Conservation (phyloP, 2,113 vertebrate species). For the Buteo buteo region DNA sequence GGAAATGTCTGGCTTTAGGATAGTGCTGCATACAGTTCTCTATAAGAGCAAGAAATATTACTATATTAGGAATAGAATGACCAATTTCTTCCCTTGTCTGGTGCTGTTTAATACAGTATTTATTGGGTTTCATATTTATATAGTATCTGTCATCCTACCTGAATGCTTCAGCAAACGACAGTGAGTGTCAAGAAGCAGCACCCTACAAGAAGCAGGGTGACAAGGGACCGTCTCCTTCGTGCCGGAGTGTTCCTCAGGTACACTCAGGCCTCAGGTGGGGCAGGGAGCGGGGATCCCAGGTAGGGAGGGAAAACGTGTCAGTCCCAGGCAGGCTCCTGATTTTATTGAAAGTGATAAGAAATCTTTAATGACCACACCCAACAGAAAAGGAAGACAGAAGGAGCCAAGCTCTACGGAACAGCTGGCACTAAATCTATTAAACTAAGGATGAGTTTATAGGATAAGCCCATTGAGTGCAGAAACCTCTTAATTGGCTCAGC, state of each 20-base stretch:
- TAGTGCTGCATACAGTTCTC: background rate
- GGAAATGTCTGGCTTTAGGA: background rate
- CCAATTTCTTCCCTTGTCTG: background rate
- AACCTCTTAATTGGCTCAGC: background rate
- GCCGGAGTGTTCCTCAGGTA: rapidly evolving
- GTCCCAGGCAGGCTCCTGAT: background rate
- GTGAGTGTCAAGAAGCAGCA: background rate
- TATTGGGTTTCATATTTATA: background rate
- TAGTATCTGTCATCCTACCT: background rate
- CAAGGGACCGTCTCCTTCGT: background rate
- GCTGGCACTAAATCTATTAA: background rate
- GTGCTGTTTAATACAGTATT: background rate
- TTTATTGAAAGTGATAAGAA: background rate
- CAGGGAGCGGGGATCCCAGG: background rate
- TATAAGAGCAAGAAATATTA: background rate
- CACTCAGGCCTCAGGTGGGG: background rate
- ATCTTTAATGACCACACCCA: background rate
- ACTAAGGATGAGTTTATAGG: background rate
- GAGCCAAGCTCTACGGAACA: background rate
- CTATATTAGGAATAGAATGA: background rate
- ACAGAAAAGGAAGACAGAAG: background rate
- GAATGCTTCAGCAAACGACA: background rate
- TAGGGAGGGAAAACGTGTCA: background rate
- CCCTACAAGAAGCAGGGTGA: background rate
- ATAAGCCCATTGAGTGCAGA: background rate